Base-by-base conservation (phyloP, 2,113 vertebrate species). In the Probosciger aterrimus region DNA sequence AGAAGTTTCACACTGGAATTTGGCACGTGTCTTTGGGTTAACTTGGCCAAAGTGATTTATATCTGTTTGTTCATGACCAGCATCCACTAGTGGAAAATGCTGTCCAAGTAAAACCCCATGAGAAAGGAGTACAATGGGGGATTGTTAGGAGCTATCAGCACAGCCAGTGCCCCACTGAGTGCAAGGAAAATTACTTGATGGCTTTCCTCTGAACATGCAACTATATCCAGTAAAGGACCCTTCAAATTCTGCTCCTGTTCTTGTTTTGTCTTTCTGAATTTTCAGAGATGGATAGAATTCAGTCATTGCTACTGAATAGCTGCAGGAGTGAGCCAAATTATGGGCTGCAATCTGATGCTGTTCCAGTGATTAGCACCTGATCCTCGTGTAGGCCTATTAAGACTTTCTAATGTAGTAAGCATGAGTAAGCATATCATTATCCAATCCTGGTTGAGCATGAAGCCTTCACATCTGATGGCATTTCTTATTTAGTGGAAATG, bases 361-460 rank as follows among this genome's bases (percentile, higher is more conserved):
- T 92, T 95, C 49, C 93, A 82, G 70, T 1, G 5, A 92, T 90
- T 82, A 96, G 18, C 90, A 96, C 94, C 90, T 95, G 88, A 82
- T 95, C 94, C 92, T 93, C 24, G 4, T 15, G 5, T 47, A 81
- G 83, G 64, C 49, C 67, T 70, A 80, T 94, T 96, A 92, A 90
- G 94, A 88, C 83, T 95, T 96, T 69, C 31, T 91, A 74, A 96
- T 86, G 86, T 52, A 64, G 90, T 84, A 93, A 95, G 95, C 93
- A 75, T 96, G 95, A 94, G 90, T 39, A 94, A 92, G 95, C 96
- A 96, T 95, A 96, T 92, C 52, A 95, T 97, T 96, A 96, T 68
- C 76, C 1, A 15, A 49, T 79, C 69, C 86, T 94, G 52, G 69
- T 22, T 96, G 65, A 86, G 85, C 81, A 39, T 44, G 79, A 89